A percentile compares a stretch with the other conserved stretches of the same genome.
These are phyloP conservation scores for Drosophila setifemur DNA, from an alignment of 1,140 invertebrate genomes.

Conservation along the genomic window DNA sequence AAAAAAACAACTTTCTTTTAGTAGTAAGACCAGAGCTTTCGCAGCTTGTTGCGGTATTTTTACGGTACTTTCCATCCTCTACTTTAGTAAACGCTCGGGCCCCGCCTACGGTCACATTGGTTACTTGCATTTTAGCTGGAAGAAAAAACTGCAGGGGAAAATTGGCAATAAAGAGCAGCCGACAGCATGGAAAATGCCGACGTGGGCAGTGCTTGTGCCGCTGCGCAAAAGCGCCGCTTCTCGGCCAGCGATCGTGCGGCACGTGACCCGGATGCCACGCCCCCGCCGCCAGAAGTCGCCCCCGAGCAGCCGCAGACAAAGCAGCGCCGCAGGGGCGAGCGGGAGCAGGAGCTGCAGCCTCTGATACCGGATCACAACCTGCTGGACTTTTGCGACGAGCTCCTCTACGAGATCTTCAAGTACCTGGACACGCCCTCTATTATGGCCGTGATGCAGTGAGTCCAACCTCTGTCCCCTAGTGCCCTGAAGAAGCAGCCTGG, in stretches of 20 bases:
- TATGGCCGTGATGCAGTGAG: conserved; percentile 83
- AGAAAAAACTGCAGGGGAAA: conserved; percentile 36
- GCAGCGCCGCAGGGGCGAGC: conserved; percentile 46
- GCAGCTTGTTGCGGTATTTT: not conserved
- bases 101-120: conserved; percentile 13
- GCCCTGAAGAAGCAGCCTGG: no score
- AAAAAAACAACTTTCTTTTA: no score
- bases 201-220: conserved; percentile 46
- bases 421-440: conserved; percentile 83
- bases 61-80: not conserved
- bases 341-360: not conserved
- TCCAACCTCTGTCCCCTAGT: no score
- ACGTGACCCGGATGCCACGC: not conserved
- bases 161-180: conserved; percentile 24
- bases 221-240: conserved; percentile 62
- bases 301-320: conserved; percentile 38
- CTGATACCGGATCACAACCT: conserved; percentile 18
- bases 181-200: conserved; percentile 51
- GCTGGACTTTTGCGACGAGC: conserved; percentile 83
- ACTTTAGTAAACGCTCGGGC: not conserved
- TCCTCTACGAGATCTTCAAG: conserved; percentile 84
- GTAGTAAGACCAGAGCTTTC: no score
- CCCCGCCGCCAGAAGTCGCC: not conserved
- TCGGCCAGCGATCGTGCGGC: conserved; percentile 35
- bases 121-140: conserved; percentile 35